Base-by-base conservation (phyloP, 2,113 vertebrate genomes). In the Bubo blakistoni region DNA sequence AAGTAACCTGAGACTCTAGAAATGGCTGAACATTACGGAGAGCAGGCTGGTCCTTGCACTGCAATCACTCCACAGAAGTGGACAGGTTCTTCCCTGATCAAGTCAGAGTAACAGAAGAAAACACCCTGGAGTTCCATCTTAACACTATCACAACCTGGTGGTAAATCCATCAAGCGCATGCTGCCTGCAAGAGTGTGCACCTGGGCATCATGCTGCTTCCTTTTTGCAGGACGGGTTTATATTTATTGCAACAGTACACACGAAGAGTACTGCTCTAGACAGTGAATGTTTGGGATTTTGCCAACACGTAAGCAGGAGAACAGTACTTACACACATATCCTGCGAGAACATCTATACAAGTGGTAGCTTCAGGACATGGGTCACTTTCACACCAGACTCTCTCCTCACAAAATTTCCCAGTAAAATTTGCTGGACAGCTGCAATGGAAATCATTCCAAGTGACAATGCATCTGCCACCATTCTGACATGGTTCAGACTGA, bases 381-480 rank as follows among this genome's bases (percentile, higher is more conserved):
- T 97, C 96, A 13, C 97, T 98, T 5, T 98, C 94, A 86, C 99
- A 99, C 99, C 99, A 99, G 59, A 99, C 88, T 16, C 96, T 98
- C n/a, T 98, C 98, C 83, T 99, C 98, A 83, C 99, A 99, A 7
- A 95, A 97, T 27, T 95, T 98, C 52, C 99, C 99, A 0, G 99
- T 98, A 97, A 98, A 99, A 94, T 98, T 99, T 71, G 94, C 67
- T 38, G 98, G 97, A 89, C 99, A 99, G 93, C 83, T 88, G 86
- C 99, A 99, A 59, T 74, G 96, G 97, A 99, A 99, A 97, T 99
- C 99, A 65, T 99, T 99, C 99, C 99, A 99, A 76, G 98, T 99
- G 94, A 99, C 92, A 4, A 93, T 88, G 90, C 99, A 99, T 15
- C 69, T 96, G 77, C 99, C 99, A 29, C 98, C 98, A 30, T 99